These are phyloP conservation scores for Drosophila sulfurigaster DNA, from an alignment of 1,140 invertebrate species.

Conservation along the genomic window DNA sequence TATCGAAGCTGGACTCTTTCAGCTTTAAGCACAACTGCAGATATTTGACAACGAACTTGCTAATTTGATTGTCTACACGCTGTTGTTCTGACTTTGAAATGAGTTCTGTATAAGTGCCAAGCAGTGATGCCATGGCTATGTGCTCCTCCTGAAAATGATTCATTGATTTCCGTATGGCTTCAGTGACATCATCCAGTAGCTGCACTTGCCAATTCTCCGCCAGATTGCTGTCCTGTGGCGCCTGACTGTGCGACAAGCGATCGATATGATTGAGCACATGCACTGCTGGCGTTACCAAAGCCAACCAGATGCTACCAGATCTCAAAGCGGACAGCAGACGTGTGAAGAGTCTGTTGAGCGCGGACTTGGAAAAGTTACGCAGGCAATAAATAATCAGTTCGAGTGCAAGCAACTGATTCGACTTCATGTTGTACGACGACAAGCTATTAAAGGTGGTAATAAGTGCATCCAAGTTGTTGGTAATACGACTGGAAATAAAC, in stretches of 20 bases:
- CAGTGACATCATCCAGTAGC: conserved; percentile 51
- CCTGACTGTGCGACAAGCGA: conserved; percentile 57
- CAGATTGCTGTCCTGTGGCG: conserved; percentile 22
- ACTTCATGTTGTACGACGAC: conserved; percentile 71
- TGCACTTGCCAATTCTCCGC: conserved; percentile 46
- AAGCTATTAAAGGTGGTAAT: conserved; percentile 66
- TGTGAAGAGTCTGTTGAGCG: conserved; percentile 72
- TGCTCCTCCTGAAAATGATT: conserved; percentile 59
- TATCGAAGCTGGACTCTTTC: conserved; percentile 68
- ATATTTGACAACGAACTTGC: conserved; percentile 70
- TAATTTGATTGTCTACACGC: conserved; percentile 41
- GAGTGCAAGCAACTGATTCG: conserved; percentile 63
- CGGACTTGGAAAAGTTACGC: conserved; percentile 66
- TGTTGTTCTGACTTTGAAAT: conserved; percentile 56
- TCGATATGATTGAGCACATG: conserved; percentile 61
- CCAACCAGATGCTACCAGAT: conserved; percentile 65
- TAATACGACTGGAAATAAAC: conserved; percentile 72
- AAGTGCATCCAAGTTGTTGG: conserved; percentile 70
- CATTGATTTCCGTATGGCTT: conserved; percentile 16
- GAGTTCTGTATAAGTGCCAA: conserved; percentile 72
- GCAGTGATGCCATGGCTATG: conserved; percentile 52
- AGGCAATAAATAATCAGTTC: conserved; percentile 64
- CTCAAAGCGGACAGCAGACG: conserved; percentile 48
- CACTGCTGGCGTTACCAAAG: conserved; percentile 59
- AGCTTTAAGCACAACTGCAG: conserved; percentile 62